These are phyloP conservation scores for Pyralis farinalis DNA, from an alignment of 2,888 invertebrate species.

Conservation along the genomic window DNA sequence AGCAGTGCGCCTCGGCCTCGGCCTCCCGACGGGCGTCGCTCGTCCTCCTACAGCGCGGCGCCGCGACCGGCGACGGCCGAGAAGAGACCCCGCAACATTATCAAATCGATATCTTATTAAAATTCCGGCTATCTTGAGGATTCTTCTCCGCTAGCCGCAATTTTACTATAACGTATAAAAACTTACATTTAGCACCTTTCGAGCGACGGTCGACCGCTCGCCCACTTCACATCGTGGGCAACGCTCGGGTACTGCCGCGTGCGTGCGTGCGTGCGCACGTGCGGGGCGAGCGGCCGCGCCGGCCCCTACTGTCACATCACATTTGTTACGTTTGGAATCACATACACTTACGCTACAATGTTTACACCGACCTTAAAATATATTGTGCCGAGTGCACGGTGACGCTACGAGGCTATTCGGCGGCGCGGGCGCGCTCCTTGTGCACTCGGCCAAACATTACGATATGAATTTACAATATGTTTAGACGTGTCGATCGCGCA, in stretches of 20 bases:
- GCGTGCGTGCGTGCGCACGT: too few relatives aligned
- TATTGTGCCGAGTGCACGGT: not conserved
- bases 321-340: slow-evolving; percentile 22
- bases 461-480: slow-evolving; percentile 63
- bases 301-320: slow-evolving; percentile 12
- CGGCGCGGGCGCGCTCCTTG: slow-evolving; percentile 1
- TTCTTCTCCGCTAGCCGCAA: not conserved
- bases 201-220: slow-evolving; percentile 15
- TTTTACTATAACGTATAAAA: slow-evolving; percentile 23
- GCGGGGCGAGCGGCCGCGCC: slow-evolving; percentile 4
- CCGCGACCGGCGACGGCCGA: too few relatives aligned
- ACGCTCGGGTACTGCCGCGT: too few relatives aligned
- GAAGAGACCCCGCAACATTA: too few relatives aligned
- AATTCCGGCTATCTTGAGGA: too few relatives aligned
- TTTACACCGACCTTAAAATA: slow-evolving; percentile 4
- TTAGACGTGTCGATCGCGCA: too few relatives aligned
- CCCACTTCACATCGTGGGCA: slow-evolving; percentile 10
- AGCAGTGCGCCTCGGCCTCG: too few relatives aligned
- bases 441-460: slow-evolving; percentile 27
- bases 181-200: slow-evolving; percentile 44
- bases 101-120: too few relatives aligned
- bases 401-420: not conserved
- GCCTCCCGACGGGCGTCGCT: too few relatives aligned
- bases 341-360: slow-evolving; percentile 18
- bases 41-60: too few relatives aligned